Percentiles rank a stretch among this genome's conserved stretches.
Conservation (phyloP, 2,113 vertebrate genomes). For the Gadus chalcogrammus region DNA sequence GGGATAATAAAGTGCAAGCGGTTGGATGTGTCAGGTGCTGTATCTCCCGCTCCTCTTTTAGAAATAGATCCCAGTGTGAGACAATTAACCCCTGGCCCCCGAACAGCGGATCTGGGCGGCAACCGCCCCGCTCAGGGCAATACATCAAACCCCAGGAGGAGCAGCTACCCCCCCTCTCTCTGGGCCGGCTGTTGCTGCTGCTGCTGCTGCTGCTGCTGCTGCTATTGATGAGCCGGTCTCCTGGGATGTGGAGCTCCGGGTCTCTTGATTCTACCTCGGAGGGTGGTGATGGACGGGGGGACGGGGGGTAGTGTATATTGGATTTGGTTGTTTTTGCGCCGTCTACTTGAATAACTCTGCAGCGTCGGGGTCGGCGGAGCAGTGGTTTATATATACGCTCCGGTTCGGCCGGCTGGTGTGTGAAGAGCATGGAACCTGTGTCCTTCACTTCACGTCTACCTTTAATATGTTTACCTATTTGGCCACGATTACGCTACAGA, state of each 20-base stretch:
- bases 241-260: constrained; percentile 14
- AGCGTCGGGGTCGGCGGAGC: no score
- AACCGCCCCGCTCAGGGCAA: constrained; percentile 52
- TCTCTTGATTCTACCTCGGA: no score
- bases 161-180: constrained; percentile 31
- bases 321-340: no score
- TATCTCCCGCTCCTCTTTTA: constrained; percentile 67
- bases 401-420: no score
- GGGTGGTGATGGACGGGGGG: constrained; percentile 12
- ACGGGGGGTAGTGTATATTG: constrained; percentile 22
- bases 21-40: constrained; percentile 64
- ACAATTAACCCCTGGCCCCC: constrained; percentile 67
- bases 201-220: not conserved
- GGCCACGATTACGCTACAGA: no score
- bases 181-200: not conserved
- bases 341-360: no score
- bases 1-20: constrained; percentile 62
- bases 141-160: constrained; percentile 64
- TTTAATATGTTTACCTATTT: no score
- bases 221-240: not conserved
- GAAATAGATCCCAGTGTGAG: constrained; percentile 65
- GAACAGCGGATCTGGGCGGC: constrained; percentile 57
- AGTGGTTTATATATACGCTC: no score
- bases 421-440: no score
- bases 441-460: no score